Conservation (phyloP, 2,888 invertebrate genomes). For the Itoplectis maculator region DNA sequence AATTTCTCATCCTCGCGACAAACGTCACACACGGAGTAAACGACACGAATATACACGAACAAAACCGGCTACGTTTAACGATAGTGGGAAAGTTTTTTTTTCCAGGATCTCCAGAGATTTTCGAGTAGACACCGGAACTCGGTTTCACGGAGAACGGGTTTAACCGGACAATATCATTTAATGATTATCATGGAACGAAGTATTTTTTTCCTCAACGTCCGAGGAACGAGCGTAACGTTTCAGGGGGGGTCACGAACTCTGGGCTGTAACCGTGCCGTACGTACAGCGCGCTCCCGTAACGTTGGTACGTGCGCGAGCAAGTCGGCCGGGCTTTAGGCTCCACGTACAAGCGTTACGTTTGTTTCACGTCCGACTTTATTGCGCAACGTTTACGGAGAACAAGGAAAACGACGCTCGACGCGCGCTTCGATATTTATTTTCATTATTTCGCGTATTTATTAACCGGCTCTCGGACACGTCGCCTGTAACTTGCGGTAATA, state of each 20-base stretch:
- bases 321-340: no score
- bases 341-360: no score
- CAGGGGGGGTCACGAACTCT: slow-evolving; percentile 55
- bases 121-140: not conserved
- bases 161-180: slow-evolving; percentile 58
- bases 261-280: slow-evolving; percentile 22
- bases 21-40: not conserved
- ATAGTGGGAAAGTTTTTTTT: slow-evolving; percentile 34
- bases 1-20: slow-evolving; percentile 51
- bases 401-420: slow-evolving; percentile 1
- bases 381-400: slow-evolving; percentile 15
- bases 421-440: not conserved
- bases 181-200: slow-evolving; percentile 37
- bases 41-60: not conserved
- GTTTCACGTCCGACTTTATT: no score
- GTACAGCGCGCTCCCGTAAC: not conserved
- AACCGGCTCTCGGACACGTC: slow-evolving; percentile 3
- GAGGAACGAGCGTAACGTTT: slow-evolving; percentile 57
- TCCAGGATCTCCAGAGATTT: slow-evolving; percentile 2
- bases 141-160: slow-evolving; percentile 53
- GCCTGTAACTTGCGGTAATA: not conserved
- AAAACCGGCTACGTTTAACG: slow-evolving; percentile 8
- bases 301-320: slow-evolving; percentile 52
- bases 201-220: slow-evolving; percentile 10
- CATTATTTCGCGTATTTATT: slow-evolving; percentile 21